A percentile compares a stretch with the other conserved stretches of the same genome.
Evolutionary conservation across 2,113 vertebrate genomes (phyloP).

Genomic region (Garra rufa): DNA sequence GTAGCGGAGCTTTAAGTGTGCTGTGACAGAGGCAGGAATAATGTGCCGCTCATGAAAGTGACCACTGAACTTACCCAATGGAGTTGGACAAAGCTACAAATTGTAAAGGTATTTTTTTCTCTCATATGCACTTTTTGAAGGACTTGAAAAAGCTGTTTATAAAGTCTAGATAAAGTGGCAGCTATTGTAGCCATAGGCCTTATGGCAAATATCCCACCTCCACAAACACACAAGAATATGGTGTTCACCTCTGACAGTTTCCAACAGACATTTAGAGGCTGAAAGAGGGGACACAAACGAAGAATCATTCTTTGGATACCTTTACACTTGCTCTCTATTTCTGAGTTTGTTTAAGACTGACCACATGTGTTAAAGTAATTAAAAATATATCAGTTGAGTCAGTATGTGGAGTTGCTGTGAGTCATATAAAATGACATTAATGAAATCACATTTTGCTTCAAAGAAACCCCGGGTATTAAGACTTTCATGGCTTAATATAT

Average conservation of each 20-base stretch:
- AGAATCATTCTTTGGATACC: too few species aligned
- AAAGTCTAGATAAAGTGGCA: background rate
- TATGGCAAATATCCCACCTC: background rate
- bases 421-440: too few species aligned
- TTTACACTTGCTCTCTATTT: too few species aligned
- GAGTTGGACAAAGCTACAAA: background rate
- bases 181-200: background rate
- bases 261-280: background rate
- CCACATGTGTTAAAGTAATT: too few species aligned
- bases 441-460: too few species aligned
- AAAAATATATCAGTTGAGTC: too few species aligned
- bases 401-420: too few species aligned
- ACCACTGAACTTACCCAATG: background rate
- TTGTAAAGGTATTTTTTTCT: background rate
- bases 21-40: background rate
- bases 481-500: too few species aligned
- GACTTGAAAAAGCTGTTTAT: background rate
- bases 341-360: too few species aligned
- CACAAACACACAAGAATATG: background rate
- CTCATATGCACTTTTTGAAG: background rate
- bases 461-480: too few species aligned
- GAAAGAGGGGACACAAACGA: too few species aligned
- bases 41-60: background rate
- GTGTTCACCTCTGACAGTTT: background rate
- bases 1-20: background rate